These are phyloP conservation scores for Hyperoplus immaculatus DNA, from an alignment of 2,797 vertebrate species.

Conservation along the genomic window DNA sequence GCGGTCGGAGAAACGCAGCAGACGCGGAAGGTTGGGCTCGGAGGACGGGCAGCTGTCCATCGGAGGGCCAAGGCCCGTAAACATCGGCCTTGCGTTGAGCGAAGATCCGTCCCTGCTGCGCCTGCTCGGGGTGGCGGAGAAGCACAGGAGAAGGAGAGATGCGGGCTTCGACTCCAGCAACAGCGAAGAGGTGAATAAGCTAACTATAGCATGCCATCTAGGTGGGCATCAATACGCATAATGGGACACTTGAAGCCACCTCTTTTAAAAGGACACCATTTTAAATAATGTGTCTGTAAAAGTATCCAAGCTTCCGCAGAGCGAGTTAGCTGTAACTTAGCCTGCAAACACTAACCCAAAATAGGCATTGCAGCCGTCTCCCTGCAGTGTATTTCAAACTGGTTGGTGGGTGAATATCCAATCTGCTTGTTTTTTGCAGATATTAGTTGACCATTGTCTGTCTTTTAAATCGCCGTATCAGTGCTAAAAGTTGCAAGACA, in stretches of 20 bases:
- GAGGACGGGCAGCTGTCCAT: slow-evolving; percentile 71
- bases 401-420: neutral
- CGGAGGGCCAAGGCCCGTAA: slow-evolving; percentile 85
- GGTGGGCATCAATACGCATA: neutral
- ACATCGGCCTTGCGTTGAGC: slow-evolving; percentile 84
- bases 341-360: slow-evolving; percentile 33
- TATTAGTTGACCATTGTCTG: neutral
- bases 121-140: slow-evolving; percentile 86
- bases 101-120: slow-evolving; percentile 88
- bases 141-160: slow-evolving; percentile 85
- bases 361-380: slow-evolving; percentile 5
- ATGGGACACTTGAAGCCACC: fast-evolving
- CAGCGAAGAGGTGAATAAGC: slow-evolving; percentile 85
- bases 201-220: slow-evolving; percentile 30
- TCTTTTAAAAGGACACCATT: neutral
- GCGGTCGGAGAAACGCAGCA: slow-evolving; percentile 81
- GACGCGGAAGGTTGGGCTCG: slow-evolving; percentile 77
- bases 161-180: slow-evolving; percentile 86
- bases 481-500: slow-evolving; percentile 6
- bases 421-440: neutral
- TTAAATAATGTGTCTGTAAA: slow-evolving; percentile 16
- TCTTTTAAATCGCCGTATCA: slow-evolving; percentile 13
- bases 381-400: slow-evolving; percentile 12
- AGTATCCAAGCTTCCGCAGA: slow-evolving; percentile 52
- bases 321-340: slow-evolving; percentile 56